A percentile compares a stretch with the other conserved stretches of the same genome.
phyloP scores from a whole-genome alignment of 2,888 invertebrate species.

The Didymodactylos carnosus region DNA sequence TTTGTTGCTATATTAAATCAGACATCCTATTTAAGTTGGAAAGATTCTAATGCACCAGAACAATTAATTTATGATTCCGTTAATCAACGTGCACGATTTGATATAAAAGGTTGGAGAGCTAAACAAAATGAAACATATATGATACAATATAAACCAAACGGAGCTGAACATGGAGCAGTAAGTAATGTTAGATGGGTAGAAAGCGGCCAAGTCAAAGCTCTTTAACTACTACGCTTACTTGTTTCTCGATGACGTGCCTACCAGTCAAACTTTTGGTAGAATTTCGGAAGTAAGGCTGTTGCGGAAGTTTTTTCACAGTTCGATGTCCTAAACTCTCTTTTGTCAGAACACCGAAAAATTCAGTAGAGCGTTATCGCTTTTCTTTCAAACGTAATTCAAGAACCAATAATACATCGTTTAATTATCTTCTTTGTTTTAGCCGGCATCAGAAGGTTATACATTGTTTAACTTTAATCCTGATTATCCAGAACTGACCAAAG shows the following conservation, averaged over 20 bases:
- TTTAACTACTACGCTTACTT: too few relatives aligned
- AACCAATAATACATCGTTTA: not conserved
- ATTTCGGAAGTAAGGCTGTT: too few relatives aligned
- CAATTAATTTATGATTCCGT: not conserved
- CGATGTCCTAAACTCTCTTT: too few relatives aligned
- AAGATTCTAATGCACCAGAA: not conserved
- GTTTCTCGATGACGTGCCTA: too few relatives aligned
- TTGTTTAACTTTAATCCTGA: not conserved
- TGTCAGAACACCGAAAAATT: too few relatives aligned
- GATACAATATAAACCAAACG: not conserved
- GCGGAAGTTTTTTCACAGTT: too few relatives aligned
- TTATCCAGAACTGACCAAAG: not conserved
- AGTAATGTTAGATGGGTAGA: too few relatives aligned
- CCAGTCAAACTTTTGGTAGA: too few relatives aligned
- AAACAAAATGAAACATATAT: not conserved
- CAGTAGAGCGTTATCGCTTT: too few relatives aligned
- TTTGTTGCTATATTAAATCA: not conserved
- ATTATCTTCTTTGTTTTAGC: not conserved
- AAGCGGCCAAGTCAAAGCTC: too few relatives aligned
- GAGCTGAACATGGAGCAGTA: not conserved
- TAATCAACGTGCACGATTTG: not conserved
- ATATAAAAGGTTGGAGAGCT: not conserved
- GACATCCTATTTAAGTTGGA: not conserved
- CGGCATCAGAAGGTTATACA: not conserved
- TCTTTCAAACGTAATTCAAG: not conserved